Percentiles rank a stretch among this genome's conserved stretches.
Evolutionary conservation across 1,140 invertebrate genomes (phyloP).

Genomic region (Temnothorax curvispinosus): DNA sequence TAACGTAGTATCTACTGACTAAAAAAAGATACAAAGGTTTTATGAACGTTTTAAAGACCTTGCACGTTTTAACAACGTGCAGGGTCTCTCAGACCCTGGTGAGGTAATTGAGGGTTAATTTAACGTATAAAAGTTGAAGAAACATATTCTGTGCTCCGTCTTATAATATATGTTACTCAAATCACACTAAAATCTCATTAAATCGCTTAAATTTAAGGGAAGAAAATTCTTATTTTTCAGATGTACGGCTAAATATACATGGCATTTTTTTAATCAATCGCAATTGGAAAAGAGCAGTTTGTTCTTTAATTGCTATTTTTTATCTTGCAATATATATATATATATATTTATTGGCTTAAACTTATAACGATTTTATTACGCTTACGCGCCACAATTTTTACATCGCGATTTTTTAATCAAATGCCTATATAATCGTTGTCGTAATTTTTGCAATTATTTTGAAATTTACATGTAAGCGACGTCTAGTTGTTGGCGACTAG

Average conservation of each 20-base stretch:
- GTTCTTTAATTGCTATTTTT: neutral
- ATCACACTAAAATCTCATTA: too few relatives aligned
- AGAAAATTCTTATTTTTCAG: too few relatives aligned
- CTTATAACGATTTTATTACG: neutral
- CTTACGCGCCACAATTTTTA: neutral
- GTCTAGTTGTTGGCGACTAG: neutral
- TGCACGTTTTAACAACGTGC: too few relatives aligned
- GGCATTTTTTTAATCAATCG: neutral
- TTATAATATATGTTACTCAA: too few relatives aligned
- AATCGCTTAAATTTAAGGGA: too few relatives aligned
- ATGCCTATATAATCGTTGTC: neutral
- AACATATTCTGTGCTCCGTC: too few relatives aligned
- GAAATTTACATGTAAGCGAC: neutral
- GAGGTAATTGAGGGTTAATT: too few relatives aligned
- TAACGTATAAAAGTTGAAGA: too few relatives aligned
- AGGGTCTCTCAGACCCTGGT: too few relatives aligned
- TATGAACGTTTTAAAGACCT: too few relatives aligned
- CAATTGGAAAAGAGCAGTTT: neutral
- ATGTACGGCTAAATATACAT: neutral
- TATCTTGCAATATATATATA: neutral
- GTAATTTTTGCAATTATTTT: neutral
- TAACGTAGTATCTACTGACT: too few relatives aligned
- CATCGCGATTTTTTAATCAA: constrained; percentile 22
- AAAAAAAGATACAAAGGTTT: too few relatives aligned
- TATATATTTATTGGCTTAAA: neutral